Conservation (phyloP, 2,888 invertebrate genomes). For the Cepaea hortensis region DNA sequence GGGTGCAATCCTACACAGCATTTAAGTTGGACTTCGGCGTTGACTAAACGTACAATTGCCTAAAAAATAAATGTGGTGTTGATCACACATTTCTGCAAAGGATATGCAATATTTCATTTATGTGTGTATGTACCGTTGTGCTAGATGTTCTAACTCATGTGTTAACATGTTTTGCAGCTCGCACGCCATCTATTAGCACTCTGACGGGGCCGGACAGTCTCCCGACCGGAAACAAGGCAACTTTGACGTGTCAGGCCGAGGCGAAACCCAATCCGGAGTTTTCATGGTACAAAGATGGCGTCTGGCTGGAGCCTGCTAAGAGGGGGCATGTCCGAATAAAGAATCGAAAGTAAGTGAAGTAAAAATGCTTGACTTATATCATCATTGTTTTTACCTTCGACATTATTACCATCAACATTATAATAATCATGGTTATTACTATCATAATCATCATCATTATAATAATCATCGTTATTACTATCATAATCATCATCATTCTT, state of each 20-base stretch:
- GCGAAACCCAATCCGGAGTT: slow-evolving; percentile 13
- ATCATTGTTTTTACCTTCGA: not conserved
- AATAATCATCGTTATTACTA: not conserved
- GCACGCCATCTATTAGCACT: not conserved
- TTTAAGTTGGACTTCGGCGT: too few relatives aligned
- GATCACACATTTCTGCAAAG: too few relatives aligned
- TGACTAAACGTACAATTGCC: too few relatives aligned
- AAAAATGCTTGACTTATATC: not conserved
- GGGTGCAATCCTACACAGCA: too few relatives aligned
- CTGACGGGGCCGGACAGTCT: slow-evolving; percentile 13
- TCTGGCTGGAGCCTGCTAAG: not conserved
- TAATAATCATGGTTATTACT: not conserved
- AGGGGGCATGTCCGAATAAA: slow-evolving; percentile 3
- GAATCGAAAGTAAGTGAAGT: slow-evolving; percentile 17
- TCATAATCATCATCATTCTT: too few relatives aligned
- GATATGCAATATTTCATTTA: too few relatives aligned
- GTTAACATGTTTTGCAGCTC: not conserved
- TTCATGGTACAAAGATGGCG: slow-evolving; percentile 36
- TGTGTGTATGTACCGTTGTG: too few relatives aligned
- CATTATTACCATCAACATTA: not conserved
- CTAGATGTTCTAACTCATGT: not conserved
- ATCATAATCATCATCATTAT: not conserved
- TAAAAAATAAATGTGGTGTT: too few relatives aligned
- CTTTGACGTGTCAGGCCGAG: not conserved
- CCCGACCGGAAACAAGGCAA: not conserved